Evolutionary conservation across 2,113 vertebrate species (phyloP).

Genomic region (Phocoena sinus): DNA sequence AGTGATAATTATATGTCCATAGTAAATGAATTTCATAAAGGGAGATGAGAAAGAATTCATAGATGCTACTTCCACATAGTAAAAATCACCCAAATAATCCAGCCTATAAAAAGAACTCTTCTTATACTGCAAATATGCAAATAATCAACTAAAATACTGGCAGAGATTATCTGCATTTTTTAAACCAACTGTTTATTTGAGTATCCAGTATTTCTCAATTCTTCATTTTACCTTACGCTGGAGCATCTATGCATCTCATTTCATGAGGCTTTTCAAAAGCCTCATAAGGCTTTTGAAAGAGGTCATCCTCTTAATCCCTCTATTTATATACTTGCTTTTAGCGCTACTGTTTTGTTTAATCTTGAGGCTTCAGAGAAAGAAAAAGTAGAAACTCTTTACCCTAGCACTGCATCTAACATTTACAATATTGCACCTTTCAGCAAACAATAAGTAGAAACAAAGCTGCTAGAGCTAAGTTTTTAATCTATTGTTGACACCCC

Average conservation of each 20-base stretch:
- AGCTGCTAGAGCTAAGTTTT: background rate
- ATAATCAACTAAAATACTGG: background rate
- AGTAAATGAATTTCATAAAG: background rate
- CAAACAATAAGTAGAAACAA: background rate
- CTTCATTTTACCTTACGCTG: background rate
- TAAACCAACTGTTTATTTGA: background rate
- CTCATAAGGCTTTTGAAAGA: background rate
- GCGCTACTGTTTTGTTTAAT: background rate
- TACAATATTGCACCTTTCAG: background rate
- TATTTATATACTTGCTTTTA: background rate
- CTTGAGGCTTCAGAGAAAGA: background rate
- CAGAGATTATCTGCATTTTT: background rate
- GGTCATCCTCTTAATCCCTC: background rate
- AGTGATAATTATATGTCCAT: background rate
- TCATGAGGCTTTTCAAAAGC: too few relatives aligned
- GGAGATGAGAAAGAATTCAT: background rate
- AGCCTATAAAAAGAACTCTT: background rate
- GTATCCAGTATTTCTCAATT: background rate
- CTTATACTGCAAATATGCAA: background rate
- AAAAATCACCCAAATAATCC: background rate
- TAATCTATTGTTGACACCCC: background rate
- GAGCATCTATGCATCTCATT: background rate
- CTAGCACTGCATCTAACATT: background rate
- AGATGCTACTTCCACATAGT: background rate
- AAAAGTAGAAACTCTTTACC: background rate